Percentiles rank a stretch among this genome's conserved stretches.
Conservation (phyloP, 2,113 vertebrate species). For the Stercorarius parasiticus region DNA sequence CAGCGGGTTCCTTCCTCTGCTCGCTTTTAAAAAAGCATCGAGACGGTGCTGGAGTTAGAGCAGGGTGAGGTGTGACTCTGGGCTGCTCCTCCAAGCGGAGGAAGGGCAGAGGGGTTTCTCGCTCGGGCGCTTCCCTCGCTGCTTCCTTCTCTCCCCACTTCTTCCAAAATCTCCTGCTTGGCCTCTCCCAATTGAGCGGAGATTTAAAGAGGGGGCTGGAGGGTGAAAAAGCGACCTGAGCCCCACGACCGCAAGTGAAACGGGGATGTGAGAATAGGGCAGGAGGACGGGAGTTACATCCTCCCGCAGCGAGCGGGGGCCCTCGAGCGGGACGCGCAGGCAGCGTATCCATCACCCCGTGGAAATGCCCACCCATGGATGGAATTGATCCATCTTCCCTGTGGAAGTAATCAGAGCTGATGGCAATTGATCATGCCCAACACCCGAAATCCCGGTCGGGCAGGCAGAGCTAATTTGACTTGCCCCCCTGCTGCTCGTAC, state of each 20-base stretch:
- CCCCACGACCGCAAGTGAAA: rapidly evolving
- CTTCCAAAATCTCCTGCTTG: background rate
- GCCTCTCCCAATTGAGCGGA: background rate
- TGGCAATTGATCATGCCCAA: constrained; percentile 65
- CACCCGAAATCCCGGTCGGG: constrained; percentile 15
- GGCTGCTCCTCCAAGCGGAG: background rate
- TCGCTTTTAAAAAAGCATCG: background rate
- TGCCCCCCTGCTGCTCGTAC: constrained; percentile 26
- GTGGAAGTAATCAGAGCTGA: constrained; percentile 71
- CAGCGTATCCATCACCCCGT: constrained; percentile 51
- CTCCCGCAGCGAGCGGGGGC: background rate
- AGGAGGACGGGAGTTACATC: background rate
- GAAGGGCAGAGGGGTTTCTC: background rate
- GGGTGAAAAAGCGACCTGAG: background rate
- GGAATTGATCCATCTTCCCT: constrained; percentile 66
- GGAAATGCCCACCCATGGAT: constrained; percentile 55
- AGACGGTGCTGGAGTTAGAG: background rate
- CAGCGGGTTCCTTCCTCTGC: background rate
- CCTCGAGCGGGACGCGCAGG: background rate
- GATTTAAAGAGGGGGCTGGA: background rate
- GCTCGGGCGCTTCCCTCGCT: background rate
- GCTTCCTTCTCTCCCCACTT: background rate
- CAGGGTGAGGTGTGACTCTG: background rate
- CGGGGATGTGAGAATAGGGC: background rate
- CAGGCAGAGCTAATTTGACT: constrained; percentile 58